These are phyloP conservation scores for Diaperis boleti DNA, from an alignment of 2,888 invertebrate genomes.

Conservation along the genomic window DNA sequence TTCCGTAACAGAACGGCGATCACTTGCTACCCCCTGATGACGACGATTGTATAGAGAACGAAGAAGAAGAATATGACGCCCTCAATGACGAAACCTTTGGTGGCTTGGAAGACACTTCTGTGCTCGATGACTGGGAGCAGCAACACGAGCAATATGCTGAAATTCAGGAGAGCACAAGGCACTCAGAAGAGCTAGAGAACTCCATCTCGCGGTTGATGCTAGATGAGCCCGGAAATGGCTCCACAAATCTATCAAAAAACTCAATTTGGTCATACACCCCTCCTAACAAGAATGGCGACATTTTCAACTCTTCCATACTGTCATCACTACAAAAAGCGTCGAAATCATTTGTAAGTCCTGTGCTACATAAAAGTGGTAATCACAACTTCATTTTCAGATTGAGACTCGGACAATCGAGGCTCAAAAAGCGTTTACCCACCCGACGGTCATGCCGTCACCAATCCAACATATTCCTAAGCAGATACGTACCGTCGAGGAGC, in stretches of 20 bases:
- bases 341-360: conserved; percentile 60
- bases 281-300: conserved; percentile 55
- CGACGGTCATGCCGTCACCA: conserved; percentile 35
- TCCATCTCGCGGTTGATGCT: conserved; percentile 57
- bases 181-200: conserved; percentile 60
- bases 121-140: conserved; percentile 78
- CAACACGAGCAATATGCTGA: conserved; percentile 78
- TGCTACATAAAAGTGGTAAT: no score
- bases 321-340: conserved; percentile 57
- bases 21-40: conserved; percentile 68
- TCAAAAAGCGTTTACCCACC: no score
- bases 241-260: conserved; percentile 52
- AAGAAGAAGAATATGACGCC: conserved; percentile 88
- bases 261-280: conserved; percentile 60
- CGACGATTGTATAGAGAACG: conserved; percentile 71
- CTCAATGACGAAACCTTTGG: conserved; percentile 95
- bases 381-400: no score
- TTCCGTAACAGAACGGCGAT: conserved; percentile 57
- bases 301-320: conserved; percentile 49
- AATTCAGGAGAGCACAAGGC: conserved; percentile 69
- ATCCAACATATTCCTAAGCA: conserved; percentile 65
- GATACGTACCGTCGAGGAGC: conserved; percentile 79
- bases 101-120: conserved; percentile 71
- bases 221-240: conserved; percentile 51
- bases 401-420: conserved; percentile 50